These are phyloP conservation scores for Smutsia gigantea DNA, from an alignment of 2,797 vertebrate species.

Conservation along the genomic window DNA sequence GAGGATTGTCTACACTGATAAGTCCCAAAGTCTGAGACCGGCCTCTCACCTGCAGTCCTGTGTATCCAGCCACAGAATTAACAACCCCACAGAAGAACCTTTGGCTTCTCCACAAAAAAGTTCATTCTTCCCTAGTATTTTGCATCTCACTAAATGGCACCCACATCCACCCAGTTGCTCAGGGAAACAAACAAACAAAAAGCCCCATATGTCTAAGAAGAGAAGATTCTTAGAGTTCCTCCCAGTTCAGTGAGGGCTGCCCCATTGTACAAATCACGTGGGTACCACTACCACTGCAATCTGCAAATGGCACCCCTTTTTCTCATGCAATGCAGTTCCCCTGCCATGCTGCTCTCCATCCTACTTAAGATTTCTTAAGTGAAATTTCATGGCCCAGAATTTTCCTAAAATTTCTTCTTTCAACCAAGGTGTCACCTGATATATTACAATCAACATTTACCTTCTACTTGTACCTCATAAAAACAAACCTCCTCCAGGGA, in stretches of 20 bases:
- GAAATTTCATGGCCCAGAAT: neutral
- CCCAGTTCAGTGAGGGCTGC: neutral
- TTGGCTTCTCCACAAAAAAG: neutral
- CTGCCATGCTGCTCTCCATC: neutral
- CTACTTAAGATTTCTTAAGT: neutral
- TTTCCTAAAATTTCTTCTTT: conserved; percentile 5
- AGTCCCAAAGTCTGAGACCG: neutral
- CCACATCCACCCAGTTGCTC: neutral
- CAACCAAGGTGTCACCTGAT: neutral
- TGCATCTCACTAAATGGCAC: neutral
- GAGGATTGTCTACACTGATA: neutral
- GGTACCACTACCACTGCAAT: too few species aligned
- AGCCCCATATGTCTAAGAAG: neutral
- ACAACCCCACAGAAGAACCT: neutral
- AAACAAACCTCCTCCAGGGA: neutral
- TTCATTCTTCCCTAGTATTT: neutral
- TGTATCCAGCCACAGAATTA: neutral
- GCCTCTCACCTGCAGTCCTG: neutral
- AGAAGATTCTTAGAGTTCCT: neutral
- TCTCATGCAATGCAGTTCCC: too few species aligned
- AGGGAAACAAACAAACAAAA: neutral
- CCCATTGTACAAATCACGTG: neutral
- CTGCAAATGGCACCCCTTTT: neutral
- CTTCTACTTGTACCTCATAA: neutral
- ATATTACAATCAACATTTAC: neutral